Evolutionary conservation across 2,113 vertebrate genomes (phyloP), one percentile per base, ranked within the genome.

Genomic region (Pandion haliaetus): DNA sequence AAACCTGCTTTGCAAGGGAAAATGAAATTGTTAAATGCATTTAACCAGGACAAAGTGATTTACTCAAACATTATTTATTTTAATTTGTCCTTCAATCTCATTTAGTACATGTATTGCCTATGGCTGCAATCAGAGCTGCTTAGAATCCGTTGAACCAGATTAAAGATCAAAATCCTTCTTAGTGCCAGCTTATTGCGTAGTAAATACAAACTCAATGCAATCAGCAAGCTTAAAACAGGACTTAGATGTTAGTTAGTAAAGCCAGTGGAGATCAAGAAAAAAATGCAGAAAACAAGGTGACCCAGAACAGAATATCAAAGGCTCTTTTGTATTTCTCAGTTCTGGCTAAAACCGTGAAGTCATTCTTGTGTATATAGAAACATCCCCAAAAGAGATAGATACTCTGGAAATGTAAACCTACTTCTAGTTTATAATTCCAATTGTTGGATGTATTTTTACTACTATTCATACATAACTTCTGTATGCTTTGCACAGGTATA

Each of bases 131-230:
- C 94, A 96, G 82, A 93, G 88, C 91, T 95, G 95, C 90, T 96
- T 97, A 96, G 90, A 96, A 97, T 97, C 95, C 89, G 86, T 90
- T 95, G 96, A 97, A 97, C 95, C 96, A 97, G 98, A 98, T 98
- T 97, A 98, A 97, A 97, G 95, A 97, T 96, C 96, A 97, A 97
- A 98, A 98, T 98, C 98, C 96, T 95, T 97, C 97, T 97, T 96
- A 97, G 95, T 97, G 95, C 91, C 93, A 97, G 96, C 57, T 97
- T 98, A 98, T 76, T 97, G 83, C 70, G 47, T 85, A 95, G 96
- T 90, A 97, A 97, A 97, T 95, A 92, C 82, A 97, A 97, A 93
- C 93, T 94, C 95, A 97, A 88, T 98, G 90, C 61, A 97, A 94
- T 97, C 96, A 97, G 81, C 61, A 95, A 94, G 91, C 93, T 98